A percentile compares a stretch with the other conserved stretches of the same genome.
These are phyloP conservation scores for Spodoptera litura DNA, from an alignment of 1,140 invertebrate genomes.

Conservation along the genomic window DNA sequence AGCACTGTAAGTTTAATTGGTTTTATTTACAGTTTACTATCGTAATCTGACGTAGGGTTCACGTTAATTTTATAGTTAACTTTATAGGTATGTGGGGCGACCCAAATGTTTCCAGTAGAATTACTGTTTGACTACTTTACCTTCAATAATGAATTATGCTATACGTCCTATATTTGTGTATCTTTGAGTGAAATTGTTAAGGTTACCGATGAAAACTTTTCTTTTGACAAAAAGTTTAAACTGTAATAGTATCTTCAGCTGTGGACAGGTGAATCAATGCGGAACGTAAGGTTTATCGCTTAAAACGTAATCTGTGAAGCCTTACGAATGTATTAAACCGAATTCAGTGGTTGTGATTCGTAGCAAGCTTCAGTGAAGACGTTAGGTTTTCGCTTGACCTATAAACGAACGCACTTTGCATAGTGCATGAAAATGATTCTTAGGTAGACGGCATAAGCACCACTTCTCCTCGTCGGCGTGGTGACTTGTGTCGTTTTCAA, in stretches of 20 bases:
- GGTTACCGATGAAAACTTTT: too few species aligned
- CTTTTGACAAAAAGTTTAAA: neutral
- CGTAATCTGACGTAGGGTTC: too few species aligned
- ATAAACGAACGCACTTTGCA: constrained; percentile 74
- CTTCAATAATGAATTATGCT: too few species aligned
- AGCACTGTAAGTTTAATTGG: too few species aligned
- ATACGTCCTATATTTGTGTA: too few species aligned
- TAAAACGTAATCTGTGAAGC: constrained; percentile 45
- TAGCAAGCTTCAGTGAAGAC: constrained; percentile 77
- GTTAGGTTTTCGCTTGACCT: constrained; percentile 76
- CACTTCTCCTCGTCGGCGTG: constrained; percentile 56
- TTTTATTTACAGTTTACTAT: too few species aligned
- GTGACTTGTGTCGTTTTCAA: constrained; percentile 77
- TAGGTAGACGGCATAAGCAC: constrained; percentile 61
- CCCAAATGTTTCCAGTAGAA: too few species aligned
- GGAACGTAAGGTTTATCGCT: constrained; percentile 25
- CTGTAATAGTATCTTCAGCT: neutral
- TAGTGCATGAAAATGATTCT: constrained; percentile 65
- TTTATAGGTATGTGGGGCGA: too few species aligned
- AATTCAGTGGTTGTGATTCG: constrained; percentile 75
- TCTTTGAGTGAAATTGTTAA: too few species aligned
- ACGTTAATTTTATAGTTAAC: too few species aligned
- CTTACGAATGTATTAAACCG: constrained; percentile 71
- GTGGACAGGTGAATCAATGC: constrained; percentile 15
- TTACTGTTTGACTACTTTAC: too few species aligned